phyloP scores from a whole-genome alignment of 2,888 invertebrate genomes.

The Tenthredo amoena region DNA sequence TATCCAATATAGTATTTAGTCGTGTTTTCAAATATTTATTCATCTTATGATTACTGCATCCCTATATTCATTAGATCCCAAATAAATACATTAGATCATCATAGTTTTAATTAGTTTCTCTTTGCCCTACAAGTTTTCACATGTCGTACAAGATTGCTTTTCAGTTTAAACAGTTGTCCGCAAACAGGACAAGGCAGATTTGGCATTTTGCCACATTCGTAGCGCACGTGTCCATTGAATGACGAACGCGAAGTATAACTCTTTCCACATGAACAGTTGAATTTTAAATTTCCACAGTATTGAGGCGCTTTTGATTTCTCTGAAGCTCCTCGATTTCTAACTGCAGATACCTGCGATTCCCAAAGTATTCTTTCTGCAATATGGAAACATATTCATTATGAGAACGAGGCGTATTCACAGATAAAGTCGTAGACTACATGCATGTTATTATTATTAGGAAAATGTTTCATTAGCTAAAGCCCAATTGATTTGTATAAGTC shows the following conservation, averaged over 20 bases:
- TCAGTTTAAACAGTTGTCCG: conserved; percentile 71
- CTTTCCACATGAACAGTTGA: conserved; percentile 70
- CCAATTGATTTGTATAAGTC: background rate
- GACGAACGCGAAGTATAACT: conserved; percentile 72
- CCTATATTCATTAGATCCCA: background rate
- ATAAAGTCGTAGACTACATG: background rate
- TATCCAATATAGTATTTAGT: background rate
- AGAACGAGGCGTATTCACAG: background rate
- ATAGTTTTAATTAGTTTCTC: background rate
- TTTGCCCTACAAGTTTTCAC: conserved; percentile 60
- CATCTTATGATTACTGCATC: background rate
- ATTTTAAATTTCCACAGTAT: background rate
- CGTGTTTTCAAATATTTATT: background rate
- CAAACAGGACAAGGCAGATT: conserved; percentile 75
- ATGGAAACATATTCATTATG: conserved; percentile 13
- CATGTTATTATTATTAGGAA: background rate
- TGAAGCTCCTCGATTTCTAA: background rate
- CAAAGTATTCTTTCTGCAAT: conserved; percentile 34
- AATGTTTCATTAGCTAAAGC: background rate
- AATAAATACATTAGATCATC: background rate
- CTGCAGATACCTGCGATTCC: background rate
- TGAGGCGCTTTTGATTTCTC: background rate
- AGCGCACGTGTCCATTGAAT: conserved; percentile 72
- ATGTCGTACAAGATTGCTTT: conserved; percentile 66
- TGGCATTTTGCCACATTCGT: conserved; percentile 76